Conservation (phyloP, 1,140 invertebrate species). For the Zophobas morio region DNA sequence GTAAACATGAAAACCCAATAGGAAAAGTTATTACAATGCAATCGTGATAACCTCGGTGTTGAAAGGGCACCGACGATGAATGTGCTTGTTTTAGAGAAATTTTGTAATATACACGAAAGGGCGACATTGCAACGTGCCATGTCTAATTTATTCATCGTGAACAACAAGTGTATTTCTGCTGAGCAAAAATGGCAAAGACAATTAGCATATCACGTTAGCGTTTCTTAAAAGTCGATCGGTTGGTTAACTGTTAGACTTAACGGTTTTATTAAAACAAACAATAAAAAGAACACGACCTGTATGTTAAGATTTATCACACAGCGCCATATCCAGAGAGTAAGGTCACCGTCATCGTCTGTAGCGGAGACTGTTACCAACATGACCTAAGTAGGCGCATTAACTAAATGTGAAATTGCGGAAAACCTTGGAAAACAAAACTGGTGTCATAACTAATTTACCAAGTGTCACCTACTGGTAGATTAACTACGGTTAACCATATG, state of each 20-base stretch:
- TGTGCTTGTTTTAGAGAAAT: constrained; percentile 7
- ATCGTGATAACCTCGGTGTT: constrained; percentile 27
- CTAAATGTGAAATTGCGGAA: too few species aligned
- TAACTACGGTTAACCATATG: too few species aligned
- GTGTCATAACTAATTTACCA: too few species aligned
- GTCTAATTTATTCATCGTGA: constrained; percentile 33
- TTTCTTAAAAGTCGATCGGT: constrained; percentile 39
- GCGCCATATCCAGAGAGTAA: constrained; percentile 6
- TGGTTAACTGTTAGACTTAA: constrained; percentile 38
- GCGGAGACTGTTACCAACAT: too few species aligned
- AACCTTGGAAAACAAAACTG: too few species aligned
- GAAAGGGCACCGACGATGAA: constrained; percentile 11
- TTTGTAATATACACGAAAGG: constrained; percentile 33
- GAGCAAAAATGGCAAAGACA: constrained; percentile 28
- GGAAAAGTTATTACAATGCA: neutral
- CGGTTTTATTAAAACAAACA: constrained; percentile 29
- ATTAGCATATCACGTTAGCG: constrained; percentile 40
- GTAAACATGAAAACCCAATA: neutral
- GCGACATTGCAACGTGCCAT: constrained; percentile 24
- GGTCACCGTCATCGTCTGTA: neutral
- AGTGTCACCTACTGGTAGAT: too few species aligned
- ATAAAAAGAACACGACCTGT: constrained; percentile 19
- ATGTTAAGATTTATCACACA: constrained; percentile 25
- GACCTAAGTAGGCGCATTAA: too few species aligned
- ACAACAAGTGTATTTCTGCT: constrained; percentile 13